phyloP scores from a whole-genome alignment of 1,140 invertebrate genomes.

The Sycophaga agraensis region DNA sequence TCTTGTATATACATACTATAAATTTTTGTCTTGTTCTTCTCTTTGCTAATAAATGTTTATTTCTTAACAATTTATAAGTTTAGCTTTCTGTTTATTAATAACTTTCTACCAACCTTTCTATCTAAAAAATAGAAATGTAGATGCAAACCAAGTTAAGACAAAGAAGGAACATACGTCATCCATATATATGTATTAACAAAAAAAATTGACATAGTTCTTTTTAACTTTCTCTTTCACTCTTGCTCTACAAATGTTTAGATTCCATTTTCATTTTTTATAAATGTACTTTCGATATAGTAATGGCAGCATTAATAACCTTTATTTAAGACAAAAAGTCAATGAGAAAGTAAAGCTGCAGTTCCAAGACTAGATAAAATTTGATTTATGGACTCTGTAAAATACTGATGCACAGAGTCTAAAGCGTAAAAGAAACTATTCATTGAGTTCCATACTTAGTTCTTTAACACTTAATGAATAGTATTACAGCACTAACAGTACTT shows the following conservation, averaged over 20 bases:
- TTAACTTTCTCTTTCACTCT: slow-evolving; percentile 18
- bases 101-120: slow-evolving; percentile 28
- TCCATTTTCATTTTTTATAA: slow-evolving; percentile 34
- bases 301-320: slow-evolving; percentile 28
- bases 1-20: slow-evolving; percentile 31
- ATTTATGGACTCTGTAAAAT: slow-evolving; percentile 30
- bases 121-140: slow-evolving; percentile 17
- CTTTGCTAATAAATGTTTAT: slow-evolving; percentile 44
- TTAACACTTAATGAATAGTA: neutral
- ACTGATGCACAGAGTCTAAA: slow-evolving; percentile 24
- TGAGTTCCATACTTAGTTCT: slow-evolving; percentile 10
- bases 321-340: slow-evolving; percentile 28
- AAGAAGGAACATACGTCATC: slow-evolving; percentile 25
- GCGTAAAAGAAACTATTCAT: slow-evolving; percentile 27
- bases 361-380: slow-evolving; percentile 34
- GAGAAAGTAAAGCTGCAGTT: slow-evolving; percentile 31
- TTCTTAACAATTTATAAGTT: slow-evolving; percentile 43
- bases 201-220: slow-evolving; percentile 12
- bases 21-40: slow-evolving; percentile 27
- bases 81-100: slow-evolving; percentile 27
- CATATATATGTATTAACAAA: slow-evolving; percentile 12
- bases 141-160: slow-evolving; percentile 20
- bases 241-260: slow-evolving; percentile 18
- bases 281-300: slow-evolving; percentile 39
- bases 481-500: slow-evolving; percentile 22